phyloP scores from a whole-genome alignment of 1,140 invertebrate genomes.

The Asobara japonica region DNA sequence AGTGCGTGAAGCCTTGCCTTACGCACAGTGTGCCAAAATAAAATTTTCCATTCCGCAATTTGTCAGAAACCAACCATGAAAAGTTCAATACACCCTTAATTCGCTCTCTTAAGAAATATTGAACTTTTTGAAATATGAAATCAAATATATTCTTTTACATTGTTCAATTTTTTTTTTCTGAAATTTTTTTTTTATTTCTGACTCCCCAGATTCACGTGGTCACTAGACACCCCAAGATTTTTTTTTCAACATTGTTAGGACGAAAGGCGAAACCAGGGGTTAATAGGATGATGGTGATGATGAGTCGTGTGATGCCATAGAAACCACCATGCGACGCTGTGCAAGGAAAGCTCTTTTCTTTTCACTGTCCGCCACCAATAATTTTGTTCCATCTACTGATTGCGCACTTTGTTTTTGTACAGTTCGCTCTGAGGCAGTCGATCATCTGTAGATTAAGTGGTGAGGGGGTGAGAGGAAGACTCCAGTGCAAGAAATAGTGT shows the following conservation, averaged over 20 bases:
- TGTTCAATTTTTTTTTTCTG: no score
- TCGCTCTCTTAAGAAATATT: no score
- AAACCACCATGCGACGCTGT: slow-evolving; percentile 49
- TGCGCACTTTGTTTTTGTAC: not conserved
- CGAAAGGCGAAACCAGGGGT: slow-evolving; percentile 43
- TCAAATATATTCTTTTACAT: no score
- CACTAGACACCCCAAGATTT: no score
- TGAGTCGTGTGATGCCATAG: slow-evolving; percentile 44
- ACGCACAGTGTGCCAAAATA: no score
- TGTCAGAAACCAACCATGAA: no score
- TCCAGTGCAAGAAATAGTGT: slow-evolving; percentile 10
- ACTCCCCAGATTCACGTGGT: not conserved
- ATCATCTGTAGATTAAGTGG: not conserved
- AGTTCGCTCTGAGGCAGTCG: not conserved
- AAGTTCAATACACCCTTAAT: no score
- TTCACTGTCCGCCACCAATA: slow-evolving; percentile 54
- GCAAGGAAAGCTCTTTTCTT: slow-evolving; percentile 35
- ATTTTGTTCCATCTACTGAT: slow-evolving; percentile 30
- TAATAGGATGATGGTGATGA: slow-evolving; percentile 49
- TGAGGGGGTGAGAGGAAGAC: slow-evolving; percentile 3
- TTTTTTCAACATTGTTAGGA: no score
- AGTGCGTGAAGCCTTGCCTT: no score
- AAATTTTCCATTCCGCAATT: no score
- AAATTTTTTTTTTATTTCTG: not conserved
- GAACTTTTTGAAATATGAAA: no score